Base-by-base conservation (phyloP, 2,797 vertebrate species). In the Paramormyrops hopkinsi region DNA sequence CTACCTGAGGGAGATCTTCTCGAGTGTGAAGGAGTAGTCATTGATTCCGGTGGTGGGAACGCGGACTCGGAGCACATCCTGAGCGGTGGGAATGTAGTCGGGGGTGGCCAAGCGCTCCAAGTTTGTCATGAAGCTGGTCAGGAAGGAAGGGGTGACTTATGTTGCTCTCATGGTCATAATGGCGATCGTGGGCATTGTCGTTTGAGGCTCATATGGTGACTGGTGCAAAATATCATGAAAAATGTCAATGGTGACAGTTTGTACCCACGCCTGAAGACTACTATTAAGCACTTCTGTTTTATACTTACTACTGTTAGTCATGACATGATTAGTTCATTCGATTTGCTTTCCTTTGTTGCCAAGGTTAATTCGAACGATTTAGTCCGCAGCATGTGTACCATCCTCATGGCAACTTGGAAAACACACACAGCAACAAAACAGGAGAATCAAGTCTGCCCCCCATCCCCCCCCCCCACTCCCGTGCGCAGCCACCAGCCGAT, bases 21-120 rank as follows among this genome's bases (percentile, higher is more conserved):
- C 97, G 93, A 99, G 95, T 91, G 95, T 97, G 88, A 99, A 99
- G 90, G 98, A 95, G 92, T 99, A 99, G 93, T 99, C 99, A 83
- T 98, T 98, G 95, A 99, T 99, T 90, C 98, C 98, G 0, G 98
- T 98, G 89, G 99, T 99, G 89, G 98, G 99, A 92, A 99, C 97
- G 86, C 98, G 95, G 90, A 99, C 99, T 86, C 98, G 96, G 91
- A 99, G 95, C 93, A 99, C 98, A 5, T 99, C 99, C 95, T 99
- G 98, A 90, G 97, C 97, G 29, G 97, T 98, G 90, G 99, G 99
- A 92, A 99, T 95, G 96, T 98, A 99, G 93, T 97, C 96, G 0
- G 93, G 94, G 50, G 95, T 94, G 0, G 97, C 94, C 0, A 99
- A 98, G 88, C 99, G 97, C 84, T 99, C 97, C 95, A 99, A 95